These are phyloP conservation scores for Coreius guichenoti DNA, from an alignment of 2,797 vertebrate species.

Conservation along the genomic window DNA sequence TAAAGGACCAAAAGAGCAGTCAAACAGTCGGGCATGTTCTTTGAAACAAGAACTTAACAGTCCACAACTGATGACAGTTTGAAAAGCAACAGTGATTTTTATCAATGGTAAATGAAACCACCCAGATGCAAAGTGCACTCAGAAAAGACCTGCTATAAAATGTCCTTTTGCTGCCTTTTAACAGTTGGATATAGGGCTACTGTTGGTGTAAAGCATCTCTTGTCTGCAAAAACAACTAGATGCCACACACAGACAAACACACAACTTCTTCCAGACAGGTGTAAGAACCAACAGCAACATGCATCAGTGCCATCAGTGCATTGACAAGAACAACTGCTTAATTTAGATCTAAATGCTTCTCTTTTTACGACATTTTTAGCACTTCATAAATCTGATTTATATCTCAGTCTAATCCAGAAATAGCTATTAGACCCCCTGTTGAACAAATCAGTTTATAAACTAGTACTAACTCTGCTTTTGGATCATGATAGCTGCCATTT, in stretches of 20 bases:
- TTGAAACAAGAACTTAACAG: background rate
- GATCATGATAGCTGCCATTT: background rate
- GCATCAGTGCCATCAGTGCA: background rate
- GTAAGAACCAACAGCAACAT: background rate
- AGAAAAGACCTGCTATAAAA: background rate
- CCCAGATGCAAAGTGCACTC: too few species aligned
- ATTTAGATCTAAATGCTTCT: background rate
- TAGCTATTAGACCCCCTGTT: background rate
- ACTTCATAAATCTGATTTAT: background rate
- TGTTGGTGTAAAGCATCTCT: constrained; percentile 46
- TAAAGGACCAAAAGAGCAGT: background rate
- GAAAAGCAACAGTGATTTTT: background rate
- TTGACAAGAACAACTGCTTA: background rate
- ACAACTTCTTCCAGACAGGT: constrained; percentile 11
- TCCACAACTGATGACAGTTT: background rate
- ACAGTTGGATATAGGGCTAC: constrained; percentile 31
- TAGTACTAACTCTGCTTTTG: background rate
- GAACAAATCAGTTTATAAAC: background rate
- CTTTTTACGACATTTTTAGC: background rate
- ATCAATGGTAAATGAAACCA: background rate
- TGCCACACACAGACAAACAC: constrained; percentile 32
- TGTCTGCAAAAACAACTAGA: constrained; percentile 46
- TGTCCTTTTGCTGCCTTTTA: constrained; percentile 31
- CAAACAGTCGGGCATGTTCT: background rate
- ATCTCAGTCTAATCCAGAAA: background rate